Conservation (phyloP, 2,113 vertebrate genomes). For the Hemichromis elongatus region DNA sequence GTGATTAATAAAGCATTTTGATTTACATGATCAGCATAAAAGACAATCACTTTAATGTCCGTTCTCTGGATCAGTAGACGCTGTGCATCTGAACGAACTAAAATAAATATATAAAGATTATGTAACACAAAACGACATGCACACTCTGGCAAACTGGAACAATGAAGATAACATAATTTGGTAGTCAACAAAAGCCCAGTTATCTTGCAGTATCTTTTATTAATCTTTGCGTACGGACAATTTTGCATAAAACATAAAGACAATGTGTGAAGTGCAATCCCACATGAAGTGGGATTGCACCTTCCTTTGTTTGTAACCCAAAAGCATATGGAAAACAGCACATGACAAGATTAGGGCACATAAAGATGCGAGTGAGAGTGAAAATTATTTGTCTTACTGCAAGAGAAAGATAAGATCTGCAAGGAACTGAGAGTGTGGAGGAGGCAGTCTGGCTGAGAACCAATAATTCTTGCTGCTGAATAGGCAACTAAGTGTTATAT, state of each 20-base stretch:
- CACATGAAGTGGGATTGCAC: not conserved
- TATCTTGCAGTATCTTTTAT: not conserved
- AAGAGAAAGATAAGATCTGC: not conserved
- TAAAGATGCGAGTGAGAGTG: not conserved
- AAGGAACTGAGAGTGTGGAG: conserved; percentile 24
- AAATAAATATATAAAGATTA: not conserved
- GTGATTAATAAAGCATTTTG: not conserved
- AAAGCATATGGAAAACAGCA: not conserved
- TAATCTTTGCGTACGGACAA: not conserved
- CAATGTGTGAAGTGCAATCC: too few relatives aligned
- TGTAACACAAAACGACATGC: not conserved
- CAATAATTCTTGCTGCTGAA: conserved; percentile 24
- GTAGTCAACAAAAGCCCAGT: not conserved
- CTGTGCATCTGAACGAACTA: not conserved
- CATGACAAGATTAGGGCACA: not conserved
- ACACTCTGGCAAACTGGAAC: not conserved
- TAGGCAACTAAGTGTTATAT: conserved; percentile 42
- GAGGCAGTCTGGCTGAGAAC: conserved; percentile 13
- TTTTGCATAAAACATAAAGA: not conserved
- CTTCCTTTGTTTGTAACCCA: not conserved
- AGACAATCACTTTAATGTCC: not conserved
- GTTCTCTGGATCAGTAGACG: not conserved
- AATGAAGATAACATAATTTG: not conserved
- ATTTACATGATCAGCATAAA: not conserved
- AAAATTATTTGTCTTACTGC: not conserved